Conservation (phyloP, 2,113 vertebrate genomes). For the Picathartes gymnocephalus region DNA sequence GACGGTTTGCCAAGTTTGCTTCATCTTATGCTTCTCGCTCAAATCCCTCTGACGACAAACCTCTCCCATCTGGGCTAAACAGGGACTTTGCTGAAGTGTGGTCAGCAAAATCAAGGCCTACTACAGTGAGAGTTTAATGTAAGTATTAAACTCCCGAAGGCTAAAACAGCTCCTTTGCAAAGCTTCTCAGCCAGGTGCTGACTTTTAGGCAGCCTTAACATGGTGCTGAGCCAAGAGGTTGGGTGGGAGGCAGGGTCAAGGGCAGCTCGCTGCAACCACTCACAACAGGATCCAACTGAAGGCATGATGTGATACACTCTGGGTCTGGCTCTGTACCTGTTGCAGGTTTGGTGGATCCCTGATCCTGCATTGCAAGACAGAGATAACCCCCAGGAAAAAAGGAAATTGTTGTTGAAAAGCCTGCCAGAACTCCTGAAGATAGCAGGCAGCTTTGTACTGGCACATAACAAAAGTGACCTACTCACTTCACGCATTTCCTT, state of each 20-base stretch:
- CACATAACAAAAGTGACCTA: not conserved
- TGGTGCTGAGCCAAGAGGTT: not conserved
- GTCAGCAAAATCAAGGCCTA: not conserved
- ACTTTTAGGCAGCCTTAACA: not conserved
- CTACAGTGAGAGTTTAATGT: not conserved
- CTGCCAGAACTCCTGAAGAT: not conserved
- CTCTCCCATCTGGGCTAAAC: not conserved
- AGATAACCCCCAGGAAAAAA: not conserved
- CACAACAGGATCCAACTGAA: rapidly evolving
- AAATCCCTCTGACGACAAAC: not conserved
- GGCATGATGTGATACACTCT: not conserved
- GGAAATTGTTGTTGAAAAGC: not conserved
- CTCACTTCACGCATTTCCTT: not conserved
- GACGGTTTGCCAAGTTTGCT: not conserved
- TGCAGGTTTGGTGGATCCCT: not conserved
- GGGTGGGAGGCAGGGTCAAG: not conserved
- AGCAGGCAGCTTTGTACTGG: not conserved
- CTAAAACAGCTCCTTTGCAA: not conserved
- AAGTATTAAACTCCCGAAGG: not conserved
- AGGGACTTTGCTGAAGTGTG: not conserved
- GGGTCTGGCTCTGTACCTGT: not conserved
- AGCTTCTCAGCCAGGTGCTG: not conserved
- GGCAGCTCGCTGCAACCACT: not conserved
- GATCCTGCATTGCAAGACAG: not conserved
- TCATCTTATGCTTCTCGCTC: not conserved